Evolutionary conservation across 1,140 invertebrate genomes (phyloP), one percentile per base, ranked within the genome.

Genomic region (Micrasema longulum): DNA sequence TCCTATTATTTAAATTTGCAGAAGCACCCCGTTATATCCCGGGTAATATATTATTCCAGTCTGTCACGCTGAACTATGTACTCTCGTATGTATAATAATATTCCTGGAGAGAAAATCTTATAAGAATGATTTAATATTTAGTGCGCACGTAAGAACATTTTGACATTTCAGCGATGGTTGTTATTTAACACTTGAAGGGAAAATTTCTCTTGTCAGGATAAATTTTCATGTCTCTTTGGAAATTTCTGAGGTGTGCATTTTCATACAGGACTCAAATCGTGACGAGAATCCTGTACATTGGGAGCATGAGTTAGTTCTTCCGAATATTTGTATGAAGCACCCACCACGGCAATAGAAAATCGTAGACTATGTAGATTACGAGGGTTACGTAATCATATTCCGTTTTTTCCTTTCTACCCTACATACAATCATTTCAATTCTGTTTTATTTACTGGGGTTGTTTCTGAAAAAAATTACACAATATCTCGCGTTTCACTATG

Each of bases 141-240:
- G 55, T 60, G 36, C 16, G 55, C 55, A 38, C 55, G 55, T 18
- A 16, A 9, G 35, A 60, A 20, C 14, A 60, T 38, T 41, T 60
- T 41, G 55, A 60, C 31, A 41, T 60, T 38, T 60, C 55, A n/a
- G 36, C 22, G 55, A 60, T 22, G 14, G n/a, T 60, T 18, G 35
- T 53, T 53, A 53, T n/a, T 41, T 60, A 60, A 60, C 55, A 60
- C 35, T 60, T 20, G 16, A 41, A 38, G 55, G 55, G 55, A n/a
- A 18, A 41, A 41, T 41, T 41, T 60, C 16, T 18, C 35, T 60
- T 60, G 55, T 60, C 55, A 60, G 36, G 16, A 38, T 41, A 38
- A 60, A 60, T 60, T 60, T 60, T 18, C 35, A 16, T 60, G 55
- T 60, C 55, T 60, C 22, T 22, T 16, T 35, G 9, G 22, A 35